phyloP scores from a whole-genome alignment of 2,113 vertebrate genomes.

The Puffinus mauretanicus region DNA sequence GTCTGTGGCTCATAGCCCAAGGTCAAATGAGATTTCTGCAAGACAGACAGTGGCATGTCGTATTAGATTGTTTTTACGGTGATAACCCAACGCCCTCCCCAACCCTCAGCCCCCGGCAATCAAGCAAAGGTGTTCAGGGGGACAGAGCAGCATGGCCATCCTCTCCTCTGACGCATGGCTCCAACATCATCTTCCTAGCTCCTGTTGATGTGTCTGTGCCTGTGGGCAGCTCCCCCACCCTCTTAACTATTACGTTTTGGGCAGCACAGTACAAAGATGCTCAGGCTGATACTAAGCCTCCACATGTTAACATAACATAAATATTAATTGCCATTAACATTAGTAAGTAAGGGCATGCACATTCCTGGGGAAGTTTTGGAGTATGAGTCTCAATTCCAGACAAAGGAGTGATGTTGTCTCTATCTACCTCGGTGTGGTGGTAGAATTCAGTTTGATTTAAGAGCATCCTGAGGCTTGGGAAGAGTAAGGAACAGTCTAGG shows the following conservation, averaged over 20 bases:
- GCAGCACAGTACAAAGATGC: neutral
- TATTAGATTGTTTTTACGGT: neutral
- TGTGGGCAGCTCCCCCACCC: neutral
- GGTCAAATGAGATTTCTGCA: slow-evolving; percentile 45
- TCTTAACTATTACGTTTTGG: neutral
- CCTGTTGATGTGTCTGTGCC: neutral
- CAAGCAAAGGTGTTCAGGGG: neutral
- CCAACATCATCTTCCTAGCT: neutral
- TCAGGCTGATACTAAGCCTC: neutral
- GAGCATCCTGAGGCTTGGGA: neutral
- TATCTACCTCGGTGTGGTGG: neutral
- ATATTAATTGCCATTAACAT: neutral
- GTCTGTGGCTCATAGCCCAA: slow-evolving; percentile 57
- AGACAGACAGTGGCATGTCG: neutral
- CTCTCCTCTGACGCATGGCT: neutral
- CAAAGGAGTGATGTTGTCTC: neutral
- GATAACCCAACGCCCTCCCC: neutral
- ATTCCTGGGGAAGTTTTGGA: neutral
- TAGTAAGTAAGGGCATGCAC: neutral
- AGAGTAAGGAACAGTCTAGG: neutral
- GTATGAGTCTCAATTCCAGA: neutral
- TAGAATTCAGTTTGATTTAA: neutral
- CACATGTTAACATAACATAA: neutral
- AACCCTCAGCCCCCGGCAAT: neutral
- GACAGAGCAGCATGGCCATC: neutral